Evolutionary conservation across 1,140 invertebrate genomes (phyloP).

Genomic region (Colletes latitarsis): DNA sequence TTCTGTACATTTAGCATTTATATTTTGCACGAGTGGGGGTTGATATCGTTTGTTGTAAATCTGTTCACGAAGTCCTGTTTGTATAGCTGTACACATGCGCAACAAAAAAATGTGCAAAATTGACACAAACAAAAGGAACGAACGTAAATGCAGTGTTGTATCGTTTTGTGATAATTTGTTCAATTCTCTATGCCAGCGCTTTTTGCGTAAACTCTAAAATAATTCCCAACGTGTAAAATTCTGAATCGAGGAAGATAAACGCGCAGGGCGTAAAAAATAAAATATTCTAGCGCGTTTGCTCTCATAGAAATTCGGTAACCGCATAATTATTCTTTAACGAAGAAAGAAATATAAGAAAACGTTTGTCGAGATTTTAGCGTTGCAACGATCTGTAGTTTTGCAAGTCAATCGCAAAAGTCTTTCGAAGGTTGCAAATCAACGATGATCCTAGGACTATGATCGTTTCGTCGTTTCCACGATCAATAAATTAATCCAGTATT

Average conservation of each 20-base stretch:
- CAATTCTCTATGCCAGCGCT: not conserved
- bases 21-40: slow-evolving; percentile 14
- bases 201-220: not conserved
- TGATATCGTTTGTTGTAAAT: slow-evolving; percentile 4
- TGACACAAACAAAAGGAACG: not conserved
- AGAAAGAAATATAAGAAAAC: not conserved
- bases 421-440: not conserved
- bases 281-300: not conserved
- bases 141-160: not conserved
- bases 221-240: not conserved
- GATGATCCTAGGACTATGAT: not conserved
- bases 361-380: slow-evolving; percentile 1
- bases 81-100: not conserved
- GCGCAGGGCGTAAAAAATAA: not conserved
- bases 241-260: not conserved
- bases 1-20: slow-evolving; percentile 54
- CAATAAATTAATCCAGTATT: slow-evolving; percentile 26
- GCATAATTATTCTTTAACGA: not conserved
- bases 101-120: not conserved
- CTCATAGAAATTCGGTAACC: not conserved
- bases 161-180: not conserved
- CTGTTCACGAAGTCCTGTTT: slow-evolving; percentile 11
- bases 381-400: not conserved
- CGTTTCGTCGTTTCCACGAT: not conserved
- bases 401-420: not conserved